Base-by-base conservation (phyloP, 37 sponge, comb jelly and placozoan species). In the Haliclona indistincta region DNA sequence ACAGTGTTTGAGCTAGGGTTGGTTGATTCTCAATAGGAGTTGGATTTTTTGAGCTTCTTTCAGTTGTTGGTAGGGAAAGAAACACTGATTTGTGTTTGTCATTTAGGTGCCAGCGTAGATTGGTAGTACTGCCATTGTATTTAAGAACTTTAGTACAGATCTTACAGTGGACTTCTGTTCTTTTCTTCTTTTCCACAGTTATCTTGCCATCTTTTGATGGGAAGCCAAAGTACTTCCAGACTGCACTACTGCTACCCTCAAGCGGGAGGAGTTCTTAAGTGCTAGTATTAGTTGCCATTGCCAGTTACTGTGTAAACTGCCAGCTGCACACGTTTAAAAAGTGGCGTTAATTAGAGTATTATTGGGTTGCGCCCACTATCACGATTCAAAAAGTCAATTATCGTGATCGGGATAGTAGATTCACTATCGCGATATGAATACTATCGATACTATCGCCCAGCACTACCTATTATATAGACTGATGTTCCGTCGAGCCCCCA, bases 381-480 rank as follows among this genome's bases (percentile, higher is more conserved):
- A 25, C 60, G n/a, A 58, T 58, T 8, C 7, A 58, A n/a, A 11
- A 58, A 43, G 49, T 5, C 2, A 41, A 40, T 11, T 15, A 69
- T 69, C 45, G 45, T 43, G 30, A 45, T 69, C 70, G 49, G 17
- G 70, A 69, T 43, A 43, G 47, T 7, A 20, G 30, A 11, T 20
- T 4, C 10, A 37, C 7, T 69, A 69, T 69, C 70, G 47, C 47
- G 70, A 69, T 69, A 41, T 6, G 5, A 45, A n/a, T 43, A 69
- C 47, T 69, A 69, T 45, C 47, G 45, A 30, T 69, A 69, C 49
- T 69, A 69, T 69, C 41, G 70, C 70, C 49, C 70, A 69, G 70
- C 67, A n/a, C n/a, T n/a, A n/a, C n/a, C n/a, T n/a, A n/a, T n/a
- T n/a, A n/a, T n/a, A n/a, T n/a, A n/a, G n/a, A n/a, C n/a, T n/a